Evolutionary conservation across 2,113 vertebrate species (phyloP).

Genomic region (Oncorhynchus masou): DNA sequence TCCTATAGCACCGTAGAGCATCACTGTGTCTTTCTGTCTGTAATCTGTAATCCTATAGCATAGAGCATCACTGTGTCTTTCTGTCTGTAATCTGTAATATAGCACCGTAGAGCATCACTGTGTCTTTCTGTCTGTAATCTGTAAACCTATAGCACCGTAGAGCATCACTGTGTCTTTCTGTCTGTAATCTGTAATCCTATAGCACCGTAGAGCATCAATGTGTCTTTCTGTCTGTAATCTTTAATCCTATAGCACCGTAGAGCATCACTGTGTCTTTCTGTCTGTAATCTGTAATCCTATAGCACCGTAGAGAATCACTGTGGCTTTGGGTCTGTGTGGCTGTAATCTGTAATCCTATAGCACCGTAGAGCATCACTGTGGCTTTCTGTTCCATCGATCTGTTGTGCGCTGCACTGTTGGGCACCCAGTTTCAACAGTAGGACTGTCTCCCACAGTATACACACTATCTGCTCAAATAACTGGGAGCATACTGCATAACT

Average conservation of each 20-base stretch:
- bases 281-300: not conserved
- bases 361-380: not conserved
- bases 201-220: no score
- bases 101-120: no score
- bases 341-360: not conserved
- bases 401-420: constrained; percentile 7
- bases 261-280: no score
- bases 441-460: constrained; percentile 6
- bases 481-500: not conserved
- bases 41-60: not conserved
- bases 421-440: constrained; percentile 16
- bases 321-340: not conserved
- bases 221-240: no score
- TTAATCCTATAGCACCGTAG: no score
- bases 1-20: not conserved
- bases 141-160: no score
- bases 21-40: not conserved
- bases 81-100: not conserved
- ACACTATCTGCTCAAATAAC: not conserved
- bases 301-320: not conserved
- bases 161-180: no score
- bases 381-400: constrained; percentile 27
- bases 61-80: not conserved
- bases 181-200: no score
- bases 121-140: not conserved